These are phyloP conservation scores for Thymelicus sylvestris DNA, from an alignment of 2,888 invertebrate species.

Conservation along the genomic window DNA sequence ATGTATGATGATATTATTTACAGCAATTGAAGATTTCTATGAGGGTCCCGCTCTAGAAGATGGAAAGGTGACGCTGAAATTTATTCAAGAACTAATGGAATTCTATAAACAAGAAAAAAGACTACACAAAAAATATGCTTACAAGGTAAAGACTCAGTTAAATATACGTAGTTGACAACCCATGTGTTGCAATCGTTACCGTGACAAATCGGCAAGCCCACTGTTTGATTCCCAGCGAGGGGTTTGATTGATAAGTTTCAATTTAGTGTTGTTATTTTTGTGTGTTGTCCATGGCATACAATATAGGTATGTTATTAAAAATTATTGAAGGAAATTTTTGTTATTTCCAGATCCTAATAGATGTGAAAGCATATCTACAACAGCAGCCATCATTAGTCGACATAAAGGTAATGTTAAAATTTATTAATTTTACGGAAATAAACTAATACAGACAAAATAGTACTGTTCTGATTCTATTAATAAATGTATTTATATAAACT, in stretches of 20 bases:
- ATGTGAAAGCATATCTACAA: constrained; percentile 93
- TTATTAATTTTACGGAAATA: no score
- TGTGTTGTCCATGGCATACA: no score
- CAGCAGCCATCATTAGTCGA: constrained; percentile 95
- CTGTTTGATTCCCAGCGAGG: no score
- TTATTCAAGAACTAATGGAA: constrained; percentile 95
- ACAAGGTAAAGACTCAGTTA: constrained; percentile 86
- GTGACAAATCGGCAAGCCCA: no score
- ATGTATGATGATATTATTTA: constrained; percentile 46
- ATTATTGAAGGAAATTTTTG: background rate
- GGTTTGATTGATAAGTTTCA: no score
- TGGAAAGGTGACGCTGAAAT: constrained; percentile 94
- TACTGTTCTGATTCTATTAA: no score
- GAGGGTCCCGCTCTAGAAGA: constrained; percentile 95
- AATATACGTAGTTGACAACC: no score
- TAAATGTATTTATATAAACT: no score
- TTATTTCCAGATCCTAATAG: constrained; percentile 92
- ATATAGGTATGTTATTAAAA: no score
- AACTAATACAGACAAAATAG: no score
- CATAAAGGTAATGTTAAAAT: constrained; percentile 82
- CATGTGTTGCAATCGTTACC: no score
- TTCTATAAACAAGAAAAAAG: constrained; percentile 96
- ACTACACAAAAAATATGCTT: constrained; percentile 98
- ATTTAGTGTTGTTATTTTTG: no score
- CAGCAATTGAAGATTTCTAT: constrained; percentile 98